phyloP scores from a whole-genome alignment of 2,797 vertebrate species.

The Lagorchestes hirsutus region DNA sequence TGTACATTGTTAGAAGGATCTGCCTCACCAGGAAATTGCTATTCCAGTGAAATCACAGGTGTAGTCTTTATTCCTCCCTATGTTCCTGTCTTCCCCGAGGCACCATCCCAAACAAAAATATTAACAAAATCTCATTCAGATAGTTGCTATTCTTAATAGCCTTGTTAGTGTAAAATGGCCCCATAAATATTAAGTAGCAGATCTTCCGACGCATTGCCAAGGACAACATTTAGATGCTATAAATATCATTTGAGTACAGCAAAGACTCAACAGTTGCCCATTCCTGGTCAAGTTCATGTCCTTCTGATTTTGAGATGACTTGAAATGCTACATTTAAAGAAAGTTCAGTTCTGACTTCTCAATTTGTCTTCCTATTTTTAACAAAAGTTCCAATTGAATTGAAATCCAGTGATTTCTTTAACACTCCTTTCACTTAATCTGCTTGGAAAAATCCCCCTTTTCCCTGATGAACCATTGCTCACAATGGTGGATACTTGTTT shows the following conservation, averaged over 20 bases:
- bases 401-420: slow-evolving; percentile 29
- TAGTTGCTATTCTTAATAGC: neutral
- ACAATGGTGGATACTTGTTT: slow-evolving; percentile 5
- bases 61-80: neutral
- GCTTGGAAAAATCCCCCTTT: neutral
- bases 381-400: slow-evolving; percentile 43
- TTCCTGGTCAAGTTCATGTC: slow-evolving; percentile 27
- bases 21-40: neutral
- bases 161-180: neutral
- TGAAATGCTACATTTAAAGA: slow-evolving; percentile 35
- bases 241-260: neutral
- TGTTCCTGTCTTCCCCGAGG: neutral
- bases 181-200: neutral
- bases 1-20: neutral
- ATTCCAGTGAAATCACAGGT: neutral
- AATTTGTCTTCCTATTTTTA: slow-evolving; percentile 36
- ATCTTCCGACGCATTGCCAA: neutral
- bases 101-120: neutral
- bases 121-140: neutral
- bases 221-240: neutral
- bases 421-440: neutral
- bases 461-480: slow-evolving; percentile 13
- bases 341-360: slow-evolving; percentile 56
- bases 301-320: neutral
- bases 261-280: neutral